Conservation (phyloP, 2,888 invertebrate species). For the Sphinx pinastri region DNA sequence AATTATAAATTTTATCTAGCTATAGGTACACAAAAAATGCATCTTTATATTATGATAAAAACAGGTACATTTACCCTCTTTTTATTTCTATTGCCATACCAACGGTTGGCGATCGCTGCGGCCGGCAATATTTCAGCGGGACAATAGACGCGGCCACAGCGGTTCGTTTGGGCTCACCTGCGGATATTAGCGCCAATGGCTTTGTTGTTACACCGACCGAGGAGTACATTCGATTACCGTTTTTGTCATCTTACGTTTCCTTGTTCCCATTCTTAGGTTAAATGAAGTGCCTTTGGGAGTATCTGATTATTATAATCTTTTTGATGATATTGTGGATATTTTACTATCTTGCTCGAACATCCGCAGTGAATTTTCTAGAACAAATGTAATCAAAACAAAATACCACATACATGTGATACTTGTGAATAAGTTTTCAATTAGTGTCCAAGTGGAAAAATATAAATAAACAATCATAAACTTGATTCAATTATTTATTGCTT, state of each 20-base stretch:
- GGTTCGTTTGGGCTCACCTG: conserved; percentile 67
- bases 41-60: no score
- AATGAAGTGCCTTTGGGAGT: background rate
- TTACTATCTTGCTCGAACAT: no score
- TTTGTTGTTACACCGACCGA: background rate
- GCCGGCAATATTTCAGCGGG: conserved; percentile 75
- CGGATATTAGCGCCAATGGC: conserved; percentile 55
- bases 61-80: background rate
- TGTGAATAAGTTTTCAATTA: no score
- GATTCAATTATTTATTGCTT: no score
- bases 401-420: no score
- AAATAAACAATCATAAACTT: no score
- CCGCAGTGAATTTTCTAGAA: no score
- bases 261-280: background rate
- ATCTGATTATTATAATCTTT: background rate
- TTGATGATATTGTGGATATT: no score
- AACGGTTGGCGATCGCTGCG: conserved; percentile 52
- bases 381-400: no score
- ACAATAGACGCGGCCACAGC: conserved; percentile 71
- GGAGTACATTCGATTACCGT: conserved; percentile 18
- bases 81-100: background rate
- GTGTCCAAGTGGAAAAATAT: no score
- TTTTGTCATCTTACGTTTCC: conserved; percentile 7
- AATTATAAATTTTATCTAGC: no score
- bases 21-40: no score